A percentile compares a stretch with the other conserved stretches of the same genome.
phyloP scores from a whole-genome alignment of 2,797 vertebrate species.

The Numenius phaeopus region DNA sequence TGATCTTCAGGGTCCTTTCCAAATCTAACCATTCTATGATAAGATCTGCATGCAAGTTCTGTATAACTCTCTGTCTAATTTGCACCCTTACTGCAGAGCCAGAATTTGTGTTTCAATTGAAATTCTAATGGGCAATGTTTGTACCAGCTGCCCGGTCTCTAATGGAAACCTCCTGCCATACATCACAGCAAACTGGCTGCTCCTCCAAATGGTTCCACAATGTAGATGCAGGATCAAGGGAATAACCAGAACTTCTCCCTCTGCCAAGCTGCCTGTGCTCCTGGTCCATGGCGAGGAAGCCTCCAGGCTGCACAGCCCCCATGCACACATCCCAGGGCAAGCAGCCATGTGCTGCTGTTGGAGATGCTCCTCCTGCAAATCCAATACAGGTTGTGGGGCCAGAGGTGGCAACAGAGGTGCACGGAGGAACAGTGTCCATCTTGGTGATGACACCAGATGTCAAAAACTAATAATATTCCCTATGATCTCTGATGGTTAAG shows the following conservation, averaged over 20 bases:
- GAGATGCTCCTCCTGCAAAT: not conserved
- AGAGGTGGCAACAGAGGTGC: not conserved
- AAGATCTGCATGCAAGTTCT: not conserved
- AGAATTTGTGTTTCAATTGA: not conserved
- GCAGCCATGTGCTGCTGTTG: accelerated
- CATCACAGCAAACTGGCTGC: not conserved
- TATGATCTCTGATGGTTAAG: not conserved
- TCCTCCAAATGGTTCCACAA: not conserved
- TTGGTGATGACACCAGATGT: not conserved
- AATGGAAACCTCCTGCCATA: not conserved
- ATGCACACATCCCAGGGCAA: not conserved
- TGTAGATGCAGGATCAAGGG: not conserved
- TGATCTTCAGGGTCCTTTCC: not conserved
- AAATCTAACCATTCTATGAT: not conserved
- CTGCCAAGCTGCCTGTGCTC: not conserved
- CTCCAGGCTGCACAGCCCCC: not conserved
- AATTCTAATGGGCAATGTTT: not conserved
- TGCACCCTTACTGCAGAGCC: not conserved
- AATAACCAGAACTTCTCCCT: not conserved
- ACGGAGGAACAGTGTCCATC: not conserved
- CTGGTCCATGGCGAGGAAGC: accelerated
- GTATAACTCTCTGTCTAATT: not conserved
- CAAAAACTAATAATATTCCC: not conserved
- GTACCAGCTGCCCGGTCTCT: not conserved
- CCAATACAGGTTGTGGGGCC: accelerated